These are phyloP conservation scores for Parazoanthus swiftii DNA, from an alignment of 92 coral and sea anemone species.

Conservation along the genomic window DNA sequence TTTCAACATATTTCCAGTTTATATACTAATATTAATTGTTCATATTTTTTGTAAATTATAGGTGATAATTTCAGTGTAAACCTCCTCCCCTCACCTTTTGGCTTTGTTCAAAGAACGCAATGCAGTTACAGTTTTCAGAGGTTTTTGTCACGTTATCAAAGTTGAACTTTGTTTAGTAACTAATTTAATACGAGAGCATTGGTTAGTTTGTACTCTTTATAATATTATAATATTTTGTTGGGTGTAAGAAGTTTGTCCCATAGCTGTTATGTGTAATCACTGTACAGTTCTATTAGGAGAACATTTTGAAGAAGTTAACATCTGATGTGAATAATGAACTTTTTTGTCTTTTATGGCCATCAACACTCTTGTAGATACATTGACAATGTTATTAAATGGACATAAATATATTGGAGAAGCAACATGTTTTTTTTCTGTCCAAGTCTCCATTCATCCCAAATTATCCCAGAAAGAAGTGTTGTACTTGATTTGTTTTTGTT, in stretches of 20 bases:
- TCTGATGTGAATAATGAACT: constrained; percentile 7
- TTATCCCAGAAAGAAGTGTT: too few species aligned
- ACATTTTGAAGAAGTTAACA: constrained; percentile 1
- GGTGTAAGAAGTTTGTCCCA: not conserved
- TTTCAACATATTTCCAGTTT: too few species aligned
- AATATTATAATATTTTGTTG: not conserved
- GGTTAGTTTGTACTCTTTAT: not conserved
- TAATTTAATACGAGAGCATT: not conserved
- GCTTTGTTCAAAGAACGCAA: too few species aligned
- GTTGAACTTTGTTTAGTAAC: not conserved
- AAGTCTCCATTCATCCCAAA: too few species aligned
- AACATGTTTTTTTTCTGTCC: too few species aligned
- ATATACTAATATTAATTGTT: not conserved
- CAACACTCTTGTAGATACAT: not conserved
- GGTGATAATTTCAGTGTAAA: not conserved
- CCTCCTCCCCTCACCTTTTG: not conserved
- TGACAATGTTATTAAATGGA: not conserved
- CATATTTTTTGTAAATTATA: too few species aligned
- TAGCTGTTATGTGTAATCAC: not conserved
- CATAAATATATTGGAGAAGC: not conserved
- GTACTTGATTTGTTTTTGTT: too few species aligned
- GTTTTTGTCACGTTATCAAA: too few species aligned
- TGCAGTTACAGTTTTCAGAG: not conserved
- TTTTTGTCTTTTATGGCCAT: not conserved
- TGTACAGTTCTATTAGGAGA: constrained; percentile 12